Evolutionary conservation across 2,797 vertebrate genomes (phyloP).

Genomic region (Malurus splendens): DNA sequence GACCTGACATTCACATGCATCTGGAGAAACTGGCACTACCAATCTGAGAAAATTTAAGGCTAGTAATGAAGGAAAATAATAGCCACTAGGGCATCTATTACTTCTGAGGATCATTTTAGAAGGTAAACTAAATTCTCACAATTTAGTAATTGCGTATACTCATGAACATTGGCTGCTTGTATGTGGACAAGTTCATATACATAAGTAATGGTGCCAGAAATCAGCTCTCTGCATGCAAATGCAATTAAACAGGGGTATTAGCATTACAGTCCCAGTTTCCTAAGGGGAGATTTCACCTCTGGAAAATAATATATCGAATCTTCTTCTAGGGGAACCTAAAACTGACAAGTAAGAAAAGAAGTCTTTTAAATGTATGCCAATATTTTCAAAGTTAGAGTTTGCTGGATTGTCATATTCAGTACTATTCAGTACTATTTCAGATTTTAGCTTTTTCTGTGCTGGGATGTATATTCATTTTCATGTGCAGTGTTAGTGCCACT

Average conservation of each 20-base stretch:
- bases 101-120: background rate
- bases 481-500: background rate
- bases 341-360: background rate
- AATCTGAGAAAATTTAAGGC: background rate
- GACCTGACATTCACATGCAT: background rate
- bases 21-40: background rate
- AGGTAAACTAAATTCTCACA: background rate
- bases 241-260: background rate
- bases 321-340: background rate
- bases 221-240: background rate
- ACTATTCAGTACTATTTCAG: background rate
- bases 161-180: background rate
- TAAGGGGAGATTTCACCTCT: background rate
- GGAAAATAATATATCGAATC: background rate
- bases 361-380: background rate
- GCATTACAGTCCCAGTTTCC: background rate
- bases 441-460: background rate
- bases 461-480: background rate
- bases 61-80: background rate
- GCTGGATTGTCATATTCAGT: background rate
- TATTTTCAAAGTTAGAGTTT: background rate
- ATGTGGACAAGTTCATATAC: background rate
- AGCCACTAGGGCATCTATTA: background rate
- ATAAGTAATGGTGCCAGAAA: constrained; percentile 20
- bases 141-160: background rate